phyloP scores from a whole-genome alignment of 2,797 vertebrate species.

The Euthynnus affinis region DNA sequence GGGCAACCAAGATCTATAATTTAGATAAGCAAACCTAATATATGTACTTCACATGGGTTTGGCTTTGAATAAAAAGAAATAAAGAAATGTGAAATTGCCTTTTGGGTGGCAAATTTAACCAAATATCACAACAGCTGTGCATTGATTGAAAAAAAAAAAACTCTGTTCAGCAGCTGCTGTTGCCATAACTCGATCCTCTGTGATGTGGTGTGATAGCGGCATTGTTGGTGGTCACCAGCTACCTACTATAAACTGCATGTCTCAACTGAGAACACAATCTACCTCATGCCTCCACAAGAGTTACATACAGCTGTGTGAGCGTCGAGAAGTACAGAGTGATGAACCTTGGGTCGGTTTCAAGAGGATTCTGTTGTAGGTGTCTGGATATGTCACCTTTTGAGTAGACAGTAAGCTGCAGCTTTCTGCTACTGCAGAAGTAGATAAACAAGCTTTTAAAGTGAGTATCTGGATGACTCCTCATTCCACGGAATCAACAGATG shows the following conservation, averaged over 20 bases:
- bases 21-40: conserved; percentile 45
- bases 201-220: conserved; percentile 37
- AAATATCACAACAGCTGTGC: conserved; percentile 12
- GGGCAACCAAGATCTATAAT: conserved; percentile 36
- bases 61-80: conserved; percentile 19
- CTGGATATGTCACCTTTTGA: conserved; percentile 3
- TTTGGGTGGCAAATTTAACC: conserved; percentile 9
- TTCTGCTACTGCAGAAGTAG: not conserved
- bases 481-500: conserved; percentile 71
- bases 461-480: conserved; percentile 47
- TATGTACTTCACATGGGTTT: conserved; percentile 1
- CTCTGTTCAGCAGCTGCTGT: conserved; percentile 31
- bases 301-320: not conserved
- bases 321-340: not conserved
- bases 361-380: not conserved
- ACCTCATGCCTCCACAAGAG: conserved; percentile 26
- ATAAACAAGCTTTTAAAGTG: conserved; percentile 34
- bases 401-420: conserved; percentile 5
- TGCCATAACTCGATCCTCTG: conserved; percentile 12
- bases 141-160: conserved; percentile 16
- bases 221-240: conserved; percentile 44
- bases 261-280: conserved; percentile 13
- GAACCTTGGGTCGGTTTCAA: not conserved
- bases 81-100: conserved; percentile 16
- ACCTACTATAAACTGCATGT: conserved; percentile 44